Percentiles rank a stretch among this genome's conserved stretches.
Conservation (phyloP, 2,888 invertebrate genomes). For the Nymphalis c-album region DNA sequence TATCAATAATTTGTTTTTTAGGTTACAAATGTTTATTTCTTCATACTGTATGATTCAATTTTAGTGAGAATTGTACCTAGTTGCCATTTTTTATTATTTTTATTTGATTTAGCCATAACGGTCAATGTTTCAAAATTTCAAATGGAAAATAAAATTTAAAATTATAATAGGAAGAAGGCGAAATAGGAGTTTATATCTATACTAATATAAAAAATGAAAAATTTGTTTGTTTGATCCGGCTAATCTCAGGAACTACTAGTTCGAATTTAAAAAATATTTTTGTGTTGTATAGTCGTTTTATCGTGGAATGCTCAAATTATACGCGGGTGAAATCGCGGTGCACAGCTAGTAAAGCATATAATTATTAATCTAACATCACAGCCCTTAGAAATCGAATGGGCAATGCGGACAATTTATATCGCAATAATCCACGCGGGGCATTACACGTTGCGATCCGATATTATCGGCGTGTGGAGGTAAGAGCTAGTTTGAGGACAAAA, state of each 20-base stretch:
- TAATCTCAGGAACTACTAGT: no score
- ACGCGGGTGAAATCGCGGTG: no score
- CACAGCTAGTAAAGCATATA: neutral
- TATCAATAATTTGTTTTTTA: neutral
- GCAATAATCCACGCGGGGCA: conserved; percentile 78
- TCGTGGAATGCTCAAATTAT: no score
- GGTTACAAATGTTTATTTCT: neutral
- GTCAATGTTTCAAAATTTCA: no score
- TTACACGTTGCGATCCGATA: conserved; percentile 68
- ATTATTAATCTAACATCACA: conserved; percentile 44
- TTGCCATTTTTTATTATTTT: no score
- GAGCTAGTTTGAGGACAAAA: conserved; percentile 76
- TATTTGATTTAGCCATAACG: no score
- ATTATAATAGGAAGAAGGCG: neutral
- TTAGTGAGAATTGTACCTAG: no score
- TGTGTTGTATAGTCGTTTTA: no score
- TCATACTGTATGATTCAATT: no score
- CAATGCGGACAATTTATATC: conserved; percentile 80
- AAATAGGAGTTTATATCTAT: neutral
- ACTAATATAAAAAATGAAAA: no score
- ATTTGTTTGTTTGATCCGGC: no score
- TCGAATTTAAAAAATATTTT: no score
- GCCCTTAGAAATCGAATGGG: conserved; percentile 72
- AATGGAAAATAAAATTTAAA: neutral
- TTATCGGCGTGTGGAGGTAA: conserved; percentile 68